Percentiles rank a stretch among this genome's conserved stretches.
phyloP scores from a whole-genome alignment of 2,113 vertebrate species.

The Malaclemys terrapin region DNA sequence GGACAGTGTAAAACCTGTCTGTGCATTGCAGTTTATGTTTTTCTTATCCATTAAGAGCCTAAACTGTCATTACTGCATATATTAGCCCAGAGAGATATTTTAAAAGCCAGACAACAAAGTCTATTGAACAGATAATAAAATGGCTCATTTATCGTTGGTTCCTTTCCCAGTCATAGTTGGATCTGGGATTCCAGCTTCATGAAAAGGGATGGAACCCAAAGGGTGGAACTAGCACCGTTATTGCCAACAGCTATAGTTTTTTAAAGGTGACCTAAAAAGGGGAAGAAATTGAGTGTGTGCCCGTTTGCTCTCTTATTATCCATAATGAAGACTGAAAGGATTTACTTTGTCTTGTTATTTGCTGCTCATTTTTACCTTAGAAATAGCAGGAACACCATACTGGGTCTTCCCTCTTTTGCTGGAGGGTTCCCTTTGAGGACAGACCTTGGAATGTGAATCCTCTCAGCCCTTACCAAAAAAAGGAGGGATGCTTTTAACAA shows the following conservation, averaged over 20 bases:
- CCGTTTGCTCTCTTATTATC: background rate
- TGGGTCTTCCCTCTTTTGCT: background rate
- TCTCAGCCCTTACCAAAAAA: background rate
- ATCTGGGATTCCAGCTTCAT: background rate
- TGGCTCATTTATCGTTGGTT: conserved; percentile 36
- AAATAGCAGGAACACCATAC: background rate
- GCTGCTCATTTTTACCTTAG: background rate
- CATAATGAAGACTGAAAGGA: background rate
- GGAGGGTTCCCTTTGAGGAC: background rate
- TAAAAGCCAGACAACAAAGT: conserved; percentile 19
- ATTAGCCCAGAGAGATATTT: conserved; percentile 47
- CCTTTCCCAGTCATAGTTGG: background rate
- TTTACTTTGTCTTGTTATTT: background rate
- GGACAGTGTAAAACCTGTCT: conserved; percentile 51
- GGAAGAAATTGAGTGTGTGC: background rate
- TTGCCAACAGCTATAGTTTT: background rate
- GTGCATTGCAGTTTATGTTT: conserved; percentile 37
- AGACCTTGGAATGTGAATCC: background rate
- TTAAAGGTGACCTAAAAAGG: background rate
- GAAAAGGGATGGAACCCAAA: background rate
- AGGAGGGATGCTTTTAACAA: background rate
- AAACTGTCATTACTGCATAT: conserved; percentile 35
- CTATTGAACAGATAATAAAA: conserved; percentile 33
- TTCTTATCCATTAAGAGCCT: conserved; percentile 41
- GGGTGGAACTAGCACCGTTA: background rate